Evolutionary conservation across 2,888 invertebrate species (phyloP).

Genomic region (Imbricaverruca yamaguchii): DNA sequence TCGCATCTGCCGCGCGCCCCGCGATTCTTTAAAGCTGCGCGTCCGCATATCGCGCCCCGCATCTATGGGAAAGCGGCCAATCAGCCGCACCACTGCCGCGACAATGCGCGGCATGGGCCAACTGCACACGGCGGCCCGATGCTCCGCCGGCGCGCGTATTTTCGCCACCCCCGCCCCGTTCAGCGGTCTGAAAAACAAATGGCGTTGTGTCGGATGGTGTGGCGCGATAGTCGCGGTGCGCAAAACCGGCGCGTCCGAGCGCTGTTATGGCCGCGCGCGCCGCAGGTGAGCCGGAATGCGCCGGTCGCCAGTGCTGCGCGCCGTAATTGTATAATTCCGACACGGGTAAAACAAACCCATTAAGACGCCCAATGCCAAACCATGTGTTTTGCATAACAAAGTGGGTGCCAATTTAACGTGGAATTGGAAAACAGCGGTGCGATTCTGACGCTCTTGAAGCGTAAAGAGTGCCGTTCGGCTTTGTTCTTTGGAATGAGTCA

Average conservation of each 20-base stretch:
- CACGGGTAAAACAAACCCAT: conserved; percentile 18
- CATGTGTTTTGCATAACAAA: conserved; percentile 19
- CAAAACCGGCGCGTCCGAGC: background rate
- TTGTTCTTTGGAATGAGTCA: too few relatives aligned
- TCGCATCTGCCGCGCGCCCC: background rate
- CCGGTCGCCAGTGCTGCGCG: too few relatives aligned
- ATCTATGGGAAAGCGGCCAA: background rate
- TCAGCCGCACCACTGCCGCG: background rate
- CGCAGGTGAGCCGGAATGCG: background rate
- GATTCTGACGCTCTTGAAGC: background rate
- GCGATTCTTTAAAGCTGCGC: background rate
- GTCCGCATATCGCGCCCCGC: background rate
- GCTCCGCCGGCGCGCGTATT: background rate
- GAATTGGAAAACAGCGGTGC: background rate
- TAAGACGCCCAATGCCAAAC: background rate
- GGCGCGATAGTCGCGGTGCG: background rate
- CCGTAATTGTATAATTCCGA: background rate
- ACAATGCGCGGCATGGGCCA: background rate
- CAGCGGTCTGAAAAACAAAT: conserved; percentile 3
- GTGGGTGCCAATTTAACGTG: background rate
- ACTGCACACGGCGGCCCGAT: background rate
- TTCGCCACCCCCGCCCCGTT: background rate
- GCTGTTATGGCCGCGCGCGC: background rate
- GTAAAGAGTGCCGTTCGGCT: too few relatives aligned
- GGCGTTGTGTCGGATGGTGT: background rate